Base-by-base conservation (phyloP, 1,140 invertebrate species). In the Drosophila neocordata region DNA sequence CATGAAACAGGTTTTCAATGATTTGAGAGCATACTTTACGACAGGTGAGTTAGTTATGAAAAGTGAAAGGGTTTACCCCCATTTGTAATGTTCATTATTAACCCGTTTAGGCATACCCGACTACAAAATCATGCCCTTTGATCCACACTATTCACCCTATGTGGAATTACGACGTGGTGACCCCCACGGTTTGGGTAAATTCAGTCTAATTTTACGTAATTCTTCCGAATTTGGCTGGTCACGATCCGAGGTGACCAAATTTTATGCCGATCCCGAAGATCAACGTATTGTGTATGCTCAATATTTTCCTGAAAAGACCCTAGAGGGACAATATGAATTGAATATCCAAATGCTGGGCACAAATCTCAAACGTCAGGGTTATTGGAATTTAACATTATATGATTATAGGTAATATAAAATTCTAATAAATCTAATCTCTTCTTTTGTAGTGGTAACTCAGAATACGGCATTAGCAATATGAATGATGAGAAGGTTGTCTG, bases 141-240 rank as follows among this genome's bases (percentile, higher is more conserved):
- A 97, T 91, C 96, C 96, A 0, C 96, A 96, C 90, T 95, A 93
- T 64, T 94, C 95, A 0, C 92, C 93, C 22, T 94, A 95, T 85
- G 93, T 96, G 4, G 93, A 93, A 4, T 94, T 95, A 62, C 92
- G 92, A 18, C 93, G 95, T 6, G 94, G 94, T 22, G 92, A 94
- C 34, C 90, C 92, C 0, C 94, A 93, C 57, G 92, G 96, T 31
- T 68, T 91, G 18, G 90, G 77, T 20, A 93, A 92, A 15, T 96
- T 96, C 79, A 94, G 93, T 12, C 92, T 97, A 4, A 94, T 93
- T n/a, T 92, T 97, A 51, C 93, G 91, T 53, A 95, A 96, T 82
- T 94, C 96, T 1, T 95, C 93, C 9, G 96, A 97, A 88, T 93
- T 92, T 51, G 96, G 96, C 18, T 97, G 96, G 96, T 93, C 94